Percentiles rank a stretch among this genome's conserved stretches.
Evolutionary conservation across 2,888 invertebrate species (phyloP).

Genomic region (Heteromurus nitidus): DNA sequence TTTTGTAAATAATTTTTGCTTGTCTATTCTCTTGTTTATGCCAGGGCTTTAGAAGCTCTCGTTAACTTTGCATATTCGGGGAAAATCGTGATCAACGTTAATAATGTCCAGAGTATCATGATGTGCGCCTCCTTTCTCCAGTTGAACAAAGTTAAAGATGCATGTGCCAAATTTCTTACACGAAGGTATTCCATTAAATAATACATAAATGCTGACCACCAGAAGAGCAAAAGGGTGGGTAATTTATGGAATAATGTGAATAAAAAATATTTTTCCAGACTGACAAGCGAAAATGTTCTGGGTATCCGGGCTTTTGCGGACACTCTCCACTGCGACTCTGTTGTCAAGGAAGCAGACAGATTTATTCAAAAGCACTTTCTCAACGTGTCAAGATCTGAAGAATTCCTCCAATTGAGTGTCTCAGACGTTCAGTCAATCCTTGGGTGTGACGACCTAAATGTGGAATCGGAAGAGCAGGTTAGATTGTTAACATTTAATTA

Average conservation of each 20-base stretch:
- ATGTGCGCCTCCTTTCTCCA: conserved; percentile 90
- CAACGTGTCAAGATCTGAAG: conserved; percentile 85
- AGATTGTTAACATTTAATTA: too few relatives aligned
- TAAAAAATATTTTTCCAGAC: conserved; percentile 77
- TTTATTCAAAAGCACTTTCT: conserved; percentile 88
- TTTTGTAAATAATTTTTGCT: background rate
- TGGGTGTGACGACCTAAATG: conserved; percentile 85
- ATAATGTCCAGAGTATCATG: conserved; percentile 89
- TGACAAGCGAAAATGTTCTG: conserved; percentile 87
- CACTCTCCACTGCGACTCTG: conserved; percentile 82
- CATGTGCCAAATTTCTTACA: conserved; percentile 87
- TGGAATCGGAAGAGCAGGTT: conserved; percentile 84
- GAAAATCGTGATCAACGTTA: conserved; percentile 83
- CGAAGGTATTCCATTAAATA: conserved; percentile 78
- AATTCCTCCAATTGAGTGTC: conserved; percentile 82
- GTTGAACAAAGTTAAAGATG: conserved; percentile 85
- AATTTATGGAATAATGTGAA: conserved; percentile 26
- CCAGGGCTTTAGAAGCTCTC: conserved; percentile 85
- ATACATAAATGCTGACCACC: background rate
- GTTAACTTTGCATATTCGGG: conserved; percentile 92
- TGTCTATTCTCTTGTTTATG: background rate
- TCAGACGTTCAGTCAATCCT: conserved; percentile 83
- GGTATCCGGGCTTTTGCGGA: conserved; percentile 88
- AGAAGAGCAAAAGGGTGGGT: background rate
- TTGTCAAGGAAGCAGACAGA: conserved; percentile 85